phyloP scores from a whole-genome alignment of 1,140 invertebrate genomes.

The Penaeus chinensis region DNA sequence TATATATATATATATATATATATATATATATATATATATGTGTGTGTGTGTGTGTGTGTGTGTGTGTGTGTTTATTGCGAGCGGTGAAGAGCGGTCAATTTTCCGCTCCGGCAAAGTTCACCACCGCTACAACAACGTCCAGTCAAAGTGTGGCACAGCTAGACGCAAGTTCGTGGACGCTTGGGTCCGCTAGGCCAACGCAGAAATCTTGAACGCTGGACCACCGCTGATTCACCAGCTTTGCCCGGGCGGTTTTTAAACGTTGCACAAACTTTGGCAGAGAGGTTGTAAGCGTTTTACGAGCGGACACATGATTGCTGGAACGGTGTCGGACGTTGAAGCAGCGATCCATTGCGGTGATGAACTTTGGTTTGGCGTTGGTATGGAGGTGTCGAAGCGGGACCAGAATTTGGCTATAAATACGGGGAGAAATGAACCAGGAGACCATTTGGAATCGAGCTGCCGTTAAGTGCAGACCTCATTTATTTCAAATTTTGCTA shows the following conservation, averaged over 20 bases:
- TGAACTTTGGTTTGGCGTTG: constrained; percentile 35
- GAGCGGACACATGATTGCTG: constrained; percentile 19
- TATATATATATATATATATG: too few relatives aligned
- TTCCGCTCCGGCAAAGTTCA: too few relatives aligned
- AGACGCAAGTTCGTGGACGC: too few relatives aligned
- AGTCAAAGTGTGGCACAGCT: too few relatives aligned
- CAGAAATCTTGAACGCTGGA: constrained; percentile 27
- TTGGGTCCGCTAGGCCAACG: too few relatives aligned
- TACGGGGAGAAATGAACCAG: constrained; percentile 32
- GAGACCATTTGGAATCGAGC: constrained; percentile 31
- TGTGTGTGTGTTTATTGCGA: too few relatives aligned
- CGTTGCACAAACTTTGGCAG: constrained; percentile 25
- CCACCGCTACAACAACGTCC: too few relatives aligned
- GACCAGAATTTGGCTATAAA: constrained; percentile 34
- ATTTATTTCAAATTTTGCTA: constrained; percentile 9
- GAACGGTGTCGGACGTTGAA: constrained; percentile 27
- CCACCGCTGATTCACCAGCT: constrained; percentile 26
- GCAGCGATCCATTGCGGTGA: constrained; percentile 19
- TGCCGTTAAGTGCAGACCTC: constrained; percentile 1
- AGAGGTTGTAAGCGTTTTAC: constrained; percentile 24
- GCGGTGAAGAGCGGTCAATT: too few relatives aligned
- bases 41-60: too few relatives aligned
- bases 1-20: too few relatives aligned
- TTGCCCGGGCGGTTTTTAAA: constrained; percentile 19
- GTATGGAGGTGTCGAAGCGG: constrained; percentile 20